Evolutionary conservation across 1,140 invertebrate species (phyloP).

Genomic region (Drosophila auraria): DNA sequence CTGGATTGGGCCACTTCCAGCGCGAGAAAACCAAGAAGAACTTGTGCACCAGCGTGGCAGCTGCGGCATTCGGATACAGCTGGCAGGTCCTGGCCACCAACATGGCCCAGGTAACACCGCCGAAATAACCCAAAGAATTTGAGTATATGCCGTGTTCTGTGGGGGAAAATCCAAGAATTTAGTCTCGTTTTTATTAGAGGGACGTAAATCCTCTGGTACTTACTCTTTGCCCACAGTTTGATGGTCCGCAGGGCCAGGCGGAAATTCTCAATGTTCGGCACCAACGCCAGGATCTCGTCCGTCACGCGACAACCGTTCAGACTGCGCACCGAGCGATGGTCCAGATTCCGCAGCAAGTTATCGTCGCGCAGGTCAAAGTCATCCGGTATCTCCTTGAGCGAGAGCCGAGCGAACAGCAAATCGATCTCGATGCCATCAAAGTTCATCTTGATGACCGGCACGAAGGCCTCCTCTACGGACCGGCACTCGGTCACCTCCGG

Average conservation of each 20-base stretch:
- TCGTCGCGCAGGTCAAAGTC: slow-evolving; percentile 95
- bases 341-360: slow-evolving; percentile 96
- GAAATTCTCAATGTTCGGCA: slow-evolving; percentile 98
- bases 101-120: slow-evolving; percentile 99
- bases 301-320: slow-evolving; percentile 99
- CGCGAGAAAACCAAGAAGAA: slow-evolving; percentile 99
- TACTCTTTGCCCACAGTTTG: slow-evolving; percentile 99
- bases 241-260: slow-evolving; percentile 96
- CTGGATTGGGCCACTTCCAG: slow-evolving; percentile 99
- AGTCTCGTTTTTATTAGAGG: neutral
- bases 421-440: slow-evolving; percentile 99
- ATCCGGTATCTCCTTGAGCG: slow-evolving; percentile 96
- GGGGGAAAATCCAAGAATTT: neutral
- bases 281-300: slow-evolving; percentile 97
- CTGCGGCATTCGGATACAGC: slow-evolving; percentile 98
- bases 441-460: slow-evolving; percentile 99
- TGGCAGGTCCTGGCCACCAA: slow-evolving; percentile 99
- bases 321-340: slow-evolving; percentile 98
- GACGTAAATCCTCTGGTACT: slow-evolving; percentile 73
- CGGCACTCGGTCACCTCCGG: slow-evolving; percentile 90
- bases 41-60: slow-evolving; percentile 97
- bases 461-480: slow-evolving; percentile 99
- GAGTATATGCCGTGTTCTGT: slow-evolving; percentile 98
- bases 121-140: slow-evolving; percentile 98
- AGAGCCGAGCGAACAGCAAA: slow-evolving; percentile 97